Evolutionary conservation across 2,888 invertebrate species (phyloP), one percentile per base, ranked within the genome.

Genomic region (Serrognathus titanus): DNA sequence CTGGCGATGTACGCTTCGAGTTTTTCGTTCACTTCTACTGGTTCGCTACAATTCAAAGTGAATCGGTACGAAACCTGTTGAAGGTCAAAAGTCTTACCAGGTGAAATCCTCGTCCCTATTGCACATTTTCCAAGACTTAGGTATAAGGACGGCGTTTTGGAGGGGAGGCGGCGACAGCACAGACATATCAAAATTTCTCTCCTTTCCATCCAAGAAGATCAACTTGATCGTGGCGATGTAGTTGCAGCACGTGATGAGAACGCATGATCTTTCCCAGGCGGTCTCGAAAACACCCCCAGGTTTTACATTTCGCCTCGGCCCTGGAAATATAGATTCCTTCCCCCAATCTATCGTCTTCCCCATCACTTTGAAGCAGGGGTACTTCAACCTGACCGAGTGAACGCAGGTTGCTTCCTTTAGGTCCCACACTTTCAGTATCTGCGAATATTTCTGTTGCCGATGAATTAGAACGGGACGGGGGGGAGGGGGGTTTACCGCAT

Each of bases 401-500:
- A 84, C 71, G 46, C 84, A 79, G 53, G 77, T 79, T 55, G 83
- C 81, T 58, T 83, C 82, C 60, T 80, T 80, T 39, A 85, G 67
- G 63, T 84, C 81, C 85, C 85, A 86, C 31, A 85, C 75, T 67
- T 84, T 82, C 9, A 86, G 63, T 16, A 78, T 75, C 85, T 85
- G 70, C 7, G 70, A 70, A 43, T 56, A 53, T 60, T 31, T 31
- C 4, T 6, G 24, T 31, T 20, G 4, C 16, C 16, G 3, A 16
- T 16, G 2, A 16, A 16, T 16, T 16, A 16, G 24, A 31, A 31
- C n/a, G 24, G 24, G 24, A 6, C 24, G 24, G 24, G 24, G 24
- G 3, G 4, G 24, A 6, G 24, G 6, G 24, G 4, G 24, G 76
- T 80, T 78, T 66, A 85, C 85, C 64, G 81, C 85, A 66, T 84